These are phyloP conservation scores for Pipistrellus kuhlii DNA, from an alignment of 2,797 vertebrate species.

Conservation along the genomic window DNA sequence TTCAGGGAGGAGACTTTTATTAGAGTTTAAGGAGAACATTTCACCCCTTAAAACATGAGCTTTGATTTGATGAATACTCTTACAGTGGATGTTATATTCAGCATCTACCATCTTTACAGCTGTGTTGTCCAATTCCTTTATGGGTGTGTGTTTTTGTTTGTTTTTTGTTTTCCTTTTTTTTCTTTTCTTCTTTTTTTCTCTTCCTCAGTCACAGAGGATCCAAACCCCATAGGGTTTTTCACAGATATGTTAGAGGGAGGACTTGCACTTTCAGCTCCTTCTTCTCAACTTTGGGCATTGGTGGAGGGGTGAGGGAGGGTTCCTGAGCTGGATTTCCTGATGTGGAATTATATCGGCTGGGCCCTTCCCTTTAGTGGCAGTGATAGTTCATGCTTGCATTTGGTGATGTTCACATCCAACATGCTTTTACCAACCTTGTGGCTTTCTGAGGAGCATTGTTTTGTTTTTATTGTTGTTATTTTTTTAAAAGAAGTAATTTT, in stretches of 20 bases:
- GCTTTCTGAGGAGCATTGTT: constrained; percentile 20
- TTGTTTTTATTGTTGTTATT: too few relatives aligned
- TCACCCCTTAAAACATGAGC: constrained; percentile 73
- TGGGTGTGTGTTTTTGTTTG: constrained; percentile 8
- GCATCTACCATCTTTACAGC: constrained; percentile 57
- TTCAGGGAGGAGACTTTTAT: constrained; percentile 75
- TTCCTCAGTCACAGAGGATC: not conserved
- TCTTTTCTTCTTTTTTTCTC: not conserved
- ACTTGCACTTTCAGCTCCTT: constrained; percentile 19
- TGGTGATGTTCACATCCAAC: not conserved
- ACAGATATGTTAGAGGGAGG: not conserved
- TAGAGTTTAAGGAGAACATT: constrained; percentile 82
- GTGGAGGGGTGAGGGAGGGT: not conserved
- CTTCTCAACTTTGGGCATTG: not conserved
- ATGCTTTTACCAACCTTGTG: not conserved
- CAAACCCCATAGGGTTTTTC: not conserved
- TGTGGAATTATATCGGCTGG: not conserved
- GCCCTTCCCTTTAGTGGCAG: not conserved
- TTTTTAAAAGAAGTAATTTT: not conserved
- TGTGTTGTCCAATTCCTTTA: not conserved
- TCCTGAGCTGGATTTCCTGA: not conserved
- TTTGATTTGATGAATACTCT: constrained; percentile 80
- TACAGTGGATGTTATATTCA: constrained; percentile 61
- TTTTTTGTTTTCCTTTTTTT: not conserved
- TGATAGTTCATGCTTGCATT: not conserved